Conservation (phyloP, 2,888 invertebrate species). For the Rhamnusium bicolor region DNA sequence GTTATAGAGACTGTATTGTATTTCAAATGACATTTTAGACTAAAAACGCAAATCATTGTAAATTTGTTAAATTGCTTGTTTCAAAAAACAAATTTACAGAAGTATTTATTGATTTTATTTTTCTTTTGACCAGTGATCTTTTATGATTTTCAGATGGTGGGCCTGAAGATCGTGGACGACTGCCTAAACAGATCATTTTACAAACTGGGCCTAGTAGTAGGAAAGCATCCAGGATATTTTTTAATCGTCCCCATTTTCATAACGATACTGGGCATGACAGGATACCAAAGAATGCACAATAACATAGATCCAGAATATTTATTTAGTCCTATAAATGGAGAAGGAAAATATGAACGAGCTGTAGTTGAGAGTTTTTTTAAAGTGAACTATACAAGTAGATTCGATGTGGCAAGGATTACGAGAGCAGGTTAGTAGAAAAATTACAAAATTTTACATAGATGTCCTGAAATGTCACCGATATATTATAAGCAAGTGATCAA, state of each 20-base stretch:
- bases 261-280: constrained; percentile 87
- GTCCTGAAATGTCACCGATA: too few relatives aligned
- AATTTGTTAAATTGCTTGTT: too few relatives aligned
- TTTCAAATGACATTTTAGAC: too few relatives aligned
- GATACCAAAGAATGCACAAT: constrained; percentile 88
- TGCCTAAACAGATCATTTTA: constrained; percentile 86
- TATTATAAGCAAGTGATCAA: too few relatives aligned
- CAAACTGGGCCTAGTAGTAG: constrained; percentile 85
- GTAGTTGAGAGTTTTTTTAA: constrained; percentile 89
- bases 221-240: constrained; percentile 89
- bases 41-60: too few relatives aligned
- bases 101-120: not conserved
- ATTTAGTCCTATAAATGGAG: constrained; percentile 91
- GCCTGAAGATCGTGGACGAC: constrained; percentile 84
- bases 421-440: constrained; percentile 80
- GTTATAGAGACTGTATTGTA: too few relatives aligned
- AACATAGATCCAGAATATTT: constrained; percentile 95
- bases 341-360: constrained; percentile 86
- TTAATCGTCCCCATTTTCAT: constrained; percentile 89
- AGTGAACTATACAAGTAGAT: constrained; percentile 89
- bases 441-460: too few relatives aligned
- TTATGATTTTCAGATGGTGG: constrained; percentile 83
- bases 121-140: too few relatives aligned
- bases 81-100: too few relatives aligned
- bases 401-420: constrained; percentile 90